phyloP scores from a whole-genome alignment of 2,797 vertebrate genomes.

The Falco biarmicus region DNA sequence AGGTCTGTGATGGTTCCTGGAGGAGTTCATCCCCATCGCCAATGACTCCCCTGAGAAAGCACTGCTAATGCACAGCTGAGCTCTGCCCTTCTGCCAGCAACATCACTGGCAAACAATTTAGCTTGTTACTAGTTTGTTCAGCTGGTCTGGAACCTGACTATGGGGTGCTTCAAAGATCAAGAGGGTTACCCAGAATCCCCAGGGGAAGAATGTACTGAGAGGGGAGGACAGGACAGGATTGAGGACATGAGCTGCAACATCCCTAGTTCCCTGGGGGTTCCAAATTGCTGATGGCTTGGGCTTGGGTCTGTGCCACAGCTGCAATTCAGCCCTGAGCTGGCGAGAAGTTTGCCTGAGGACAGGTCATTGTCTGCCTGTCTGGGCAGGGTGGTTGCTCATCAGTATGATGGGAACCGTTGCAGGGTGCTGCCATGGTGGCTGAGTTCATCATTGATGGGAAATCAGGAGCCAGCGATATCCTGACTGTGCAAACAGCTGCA shows the following conservation, averaged over 20 bases:
- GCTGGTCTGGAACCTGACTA: not conserved
- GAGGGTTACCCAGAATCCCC: not conserved
- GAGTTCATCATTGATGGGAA: not conserved
- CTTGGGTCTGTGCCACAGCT: not conserved
- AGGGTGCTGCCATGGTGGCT: not conserved
- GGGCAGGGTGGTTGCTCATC: not conserved
- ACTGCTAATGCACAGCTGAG: not conserved
- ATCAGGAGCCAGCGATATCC: not conserved
- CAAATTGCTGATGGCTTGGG: not conserved
- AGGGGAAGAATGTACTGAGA: not conserved
- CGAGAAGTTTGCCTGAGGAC: not conserved
- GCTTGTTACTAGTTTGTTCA: not conserved
- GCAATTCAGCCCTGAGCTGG: not conserved
- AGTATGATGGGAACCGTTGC: not conserved
- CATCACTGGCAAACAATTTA: not conserved
- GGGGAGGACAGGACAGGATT: not conserved
- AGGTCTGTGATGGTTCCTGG: not conserved
- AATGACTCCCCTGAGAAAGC: rapidly evolving
- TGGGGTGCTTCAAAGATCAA: not conserved
- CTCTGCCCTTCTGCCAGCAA: not conserved
- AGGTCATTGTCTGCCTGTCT: not conserved
- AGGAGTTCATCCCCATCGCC: not conserved
- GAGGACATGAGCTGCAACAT: not conserved
- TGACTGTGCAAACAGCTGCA: not conserved
- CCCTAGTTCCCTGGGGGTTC: not conserved